Percentiles rank a stretch among this genome's conserved stretches.
These are phyloP conservation scores for Celastrina argiolus DNA, from an alignment of 2,888 invertebrate genomes.

Conservation along the genomic window DNA sequence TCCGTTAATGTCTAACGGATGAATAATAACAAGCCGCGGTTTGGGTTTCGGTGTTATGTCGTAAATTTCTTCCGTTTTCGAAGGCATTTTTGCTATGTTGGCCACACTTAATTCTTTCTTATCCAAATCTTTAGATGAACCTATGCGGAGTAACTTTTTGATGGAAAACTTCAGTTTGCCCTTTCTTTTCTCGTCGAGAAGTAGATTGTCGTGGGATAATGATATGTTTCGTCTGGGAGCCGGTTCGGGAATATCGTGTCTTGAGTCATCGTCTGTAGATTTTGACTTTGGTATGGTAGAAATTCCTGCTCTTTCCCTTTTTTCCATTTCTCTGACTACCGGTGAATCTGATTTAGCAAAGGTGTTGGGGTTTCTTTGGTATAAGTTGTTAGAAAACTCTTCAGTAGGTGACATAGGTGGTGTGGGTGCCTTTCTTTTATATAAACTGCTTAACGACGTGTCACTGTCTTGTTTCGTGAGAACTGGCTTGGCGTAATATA, in stretches of 20 bases:
- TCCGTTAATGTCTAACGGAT: constrained; percentile 91
- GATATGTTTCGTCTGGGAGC: constrained; percentile 84
- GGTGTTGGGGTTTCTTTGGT: constrained; percentile 78
- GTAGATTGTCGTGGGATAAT: constrained; percentile 85
- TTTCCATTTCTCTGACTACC: constrained; percentile 85
- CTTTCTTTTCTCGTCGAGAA: constrained; percentile 81
- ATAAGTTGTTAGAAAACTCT: constrained; percentile 71
- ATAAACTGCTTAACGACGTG: constrained; percentile 73
- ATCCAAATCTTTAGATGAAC: constrained; percentile 83
- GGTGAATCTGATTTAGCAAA: constrained; percentile 81
- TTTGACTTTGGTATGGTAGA: constrained; percentile 49
- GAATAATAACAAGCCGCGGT: constrained; percentile 90
- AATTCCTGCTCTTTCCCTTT: constrained; percentile 81
- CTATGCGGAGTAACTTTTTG: constrained; percentile 89
- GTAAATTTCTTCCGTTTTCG: constrained; percentile 74
- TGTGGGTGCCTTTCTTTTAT: constrained; percentile 87
- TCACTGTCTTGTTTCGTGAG: constrained; percentile 78
- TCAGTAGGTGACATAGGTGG: constrained; percentile 80
- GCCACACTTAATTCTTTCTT: constrained; percentile 72
- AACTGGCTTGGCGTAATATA: constrained; percentile 69
- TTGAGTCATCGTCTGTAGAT: constrained; percentile 54
- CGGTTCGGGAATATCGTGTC: constrained; percentile 78
- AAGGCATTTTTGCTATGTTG: constrained; percentile 65
- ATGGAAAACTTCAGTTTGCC: constrained; percentile 86
- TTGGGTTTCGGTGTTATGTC: constrained; percentile 81